phyloP scores from a whole-genome alignment of 1,140 invertebrate species.

The Nomia melanderi region DNA sequence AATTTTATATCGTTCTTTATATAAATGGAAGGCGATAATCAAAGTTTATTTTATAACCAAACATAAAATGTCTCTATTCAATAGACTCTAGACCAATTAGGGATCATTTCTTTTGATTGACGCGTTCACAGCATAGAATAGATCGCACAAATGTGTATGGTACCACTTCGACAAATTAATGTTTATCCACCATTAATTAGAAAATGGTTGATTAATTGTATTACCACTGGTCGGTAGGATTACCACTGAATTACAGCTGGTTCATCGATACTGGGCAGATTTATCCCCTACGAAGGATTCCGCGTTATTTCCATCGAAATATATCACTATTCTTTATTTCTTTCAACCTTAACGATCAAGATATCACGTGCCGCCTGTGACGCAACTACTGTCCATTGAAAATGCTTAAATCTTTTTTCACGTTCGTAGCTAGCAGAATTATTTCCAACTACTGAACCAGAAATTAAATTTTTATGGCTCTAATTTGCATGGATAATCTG shows the following conservation, averaged over 20 bases:
- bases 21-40: too few species aligned
- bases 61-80: neutral
- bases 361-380: conserved; percentile 16
- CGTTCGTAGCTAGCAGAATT: neutral
- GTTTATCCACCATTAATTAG: conserved; percentile 21
- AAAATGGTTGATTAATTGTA: conserved; percentile 23
- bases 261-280: neutral
- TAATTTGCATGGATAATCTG: neutral
- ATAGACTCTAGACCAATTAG: neutral
- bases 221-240: conserved; percentile 47
- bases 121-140: too few species aligned
- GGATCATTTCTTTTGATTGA: neutral
- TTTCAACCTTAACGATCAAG: neutral
- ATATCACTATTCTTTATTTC: conserved; percentile 18
- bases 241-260: conserved; percentile 15
- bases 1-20: too few species aligned
- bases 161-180: neutral
- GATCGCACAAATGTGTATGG: too few species aligned
- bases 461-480: neutral
- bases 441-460: neutral
- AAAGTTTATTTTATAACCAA: too few species aligned
- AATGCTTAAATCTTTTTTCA: neutral
- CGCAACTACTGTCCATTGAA: neutral
- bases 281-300: neutral
- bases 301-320: neutral